Base-by-base conservation (phyloP, 2,888 invertebrate genomes). In the Lepidochitona cinerea region DNA sequence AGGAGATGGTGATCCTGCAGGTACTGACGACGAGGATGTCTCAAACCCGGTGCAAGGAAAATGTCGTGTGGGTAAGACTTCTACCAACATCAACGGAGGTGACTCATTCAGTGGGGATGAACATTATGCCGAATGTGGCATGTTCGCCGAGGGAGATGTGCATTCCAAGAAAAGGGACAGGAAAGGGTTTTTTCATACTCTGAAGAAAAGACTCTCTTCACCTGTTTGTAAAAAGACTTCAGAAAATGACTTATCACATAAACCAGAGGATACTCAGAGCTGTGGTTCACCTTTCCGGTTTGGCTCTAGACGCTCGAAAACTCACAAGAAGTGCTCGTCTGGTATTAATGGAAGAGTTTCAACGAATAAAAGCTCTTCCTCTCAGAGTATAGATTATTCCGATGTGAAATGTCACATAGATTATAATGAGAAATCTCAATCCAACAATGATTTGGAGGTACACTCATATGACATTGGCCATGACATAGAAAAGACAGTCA, bases 261-360 rank as follows among this genome's bases (percentile, higher is more conserved):
- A 26, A 36, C 12, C 35, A 3, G 23, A 66, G 9, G 36, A 36
- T 5, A 36, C 35, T 6, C 66, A 66, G n/a, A 66, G n/a, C 23
- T 35, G 37, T 66, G 66, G 37, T 12, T 37, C 37, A 5, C 37
- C 18, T 18, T 66, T 37, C n/a, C 18, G 29, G n/a, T 36, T n/a
- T 66, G 66, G 66, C 26, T 73, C 75, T 41, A 83, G 79, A 76
- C 79, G 81, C 69, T 80, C 80, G 65, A 86, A 86, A 79, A 80
- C 81, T 68, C 79, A 79, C 75, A 76, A 77, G 66, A 81, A 80
- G 67, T 81, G 81, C 73, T 72, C 78, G 53, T 72, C 82, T 68
- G 79, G 77, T 68, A 72, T 83, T 32, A 83, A 82, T 82, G 82
- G 83, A 73, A 81, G 78, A 67, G 78, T 82, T 71, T 83, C 81